phyloP scores from a whole-genome alignment of 2,888 invertebrate species.

The Chymomyza procnemis region DNA sequence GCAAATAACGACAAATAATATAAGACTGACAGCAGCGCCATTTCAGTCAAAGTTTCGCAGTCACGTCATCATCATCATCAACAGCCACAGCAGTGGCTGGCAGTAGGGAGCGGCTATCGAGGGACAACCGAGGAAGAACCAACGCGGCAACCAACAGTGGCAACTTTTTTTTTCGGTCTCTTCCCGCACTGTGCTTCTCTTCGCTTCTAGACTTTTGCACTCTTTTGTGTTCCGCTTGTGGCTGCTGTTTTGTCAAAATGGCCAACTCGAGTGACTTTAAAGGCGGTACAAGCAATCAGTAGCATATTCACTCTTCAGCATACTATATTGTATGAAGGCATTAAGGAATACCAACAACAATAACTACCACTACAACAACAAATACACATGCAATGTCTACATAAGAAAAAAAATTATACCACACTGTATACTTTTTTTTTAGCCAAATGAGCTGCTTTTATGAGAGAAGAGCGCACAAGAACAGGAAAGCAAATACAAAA shows the following conservation, averaged over 20 bases:
- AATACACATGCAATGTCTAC: background rate
- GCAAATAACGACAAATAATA: slow-evolving; percentile 25
- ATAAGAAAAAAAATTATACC: background rate
- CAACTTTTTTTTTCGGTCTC: background rate
- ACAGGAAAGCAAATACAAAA: background rate
- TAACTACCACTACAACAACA: slow-evolving; percentile 1
- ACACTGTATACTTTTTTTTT: background rate
- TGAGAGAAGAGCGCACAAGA: background rate
- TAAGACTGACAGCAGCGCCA: slow-evolving; percentile 35
- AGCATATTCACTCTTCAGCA: slow-evolving; percentile 31
- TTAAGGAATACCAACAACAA: slow-evolving; percentile 7
- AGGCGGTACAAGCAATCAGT: slow-evolving; percentile 57
- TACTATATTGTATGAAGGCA: background rate
- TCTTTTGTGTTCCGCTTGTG: slow-evolving; percentile 10
- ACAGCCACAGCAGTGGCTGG: background rate
- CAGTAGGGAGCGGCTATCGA: background rate
- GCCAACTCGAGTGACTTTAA: slow-evolving; percentile 44
- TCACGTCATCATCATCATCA: slow-evolving; percentile 61
- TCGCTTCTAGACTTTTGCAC: background rate
- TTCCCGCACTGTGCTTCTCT: background rate
- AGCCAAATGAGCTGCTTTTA: background rate
- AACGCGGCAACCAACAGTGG: slow-evolving; percentile 11
- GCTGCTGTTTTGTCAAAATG: slow-evolving; percentile 60
- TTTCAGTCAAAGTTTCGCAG: slow-evolving; percentile 41
- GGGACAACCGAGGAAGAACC: slow-evolving; percentile 2